These are phyloP conservation scores for Silurus meridionalis DNA, from an alignment of 2,113 vertebrate genomes.

Conservation along the genomic window DNA sequence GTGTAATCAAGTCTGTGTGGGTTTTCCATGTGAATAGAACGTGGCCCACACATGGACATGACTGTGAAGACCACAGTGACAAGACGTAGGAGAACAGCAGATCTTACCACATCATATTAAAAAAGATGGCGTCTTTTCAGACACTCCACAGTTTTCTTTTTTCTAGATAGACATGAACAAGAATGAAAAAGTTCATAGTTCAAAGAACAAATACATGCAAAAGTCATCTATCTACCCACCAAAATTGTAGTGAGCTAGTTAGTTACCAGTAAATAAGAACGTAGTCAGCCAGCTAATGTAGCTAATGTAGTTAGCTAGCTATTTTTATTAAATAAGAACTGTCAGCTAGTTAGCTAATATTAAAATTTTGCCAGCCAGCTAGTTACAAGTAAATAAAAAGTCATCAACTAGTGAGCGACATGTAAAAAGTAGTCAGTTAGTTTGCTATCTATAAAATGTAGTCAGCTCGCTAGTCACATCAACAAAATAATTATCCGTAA, in stretches of 20 bases:
- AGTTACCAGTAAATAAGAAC: neutral
- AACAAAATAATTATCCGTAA: neutral
- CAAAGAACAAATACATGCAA: neutral
- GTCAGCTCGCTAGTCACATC: neutral
- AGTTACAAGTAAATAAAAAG: neutral
- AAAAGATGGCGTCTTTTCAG: slow-evolving; percentile 33
- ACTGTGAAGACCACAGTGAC: neutral
- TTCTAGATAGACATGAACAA: neutral
- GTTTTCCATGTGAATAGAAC: slow-evolving; percentile 61
- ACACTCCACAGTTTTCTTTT: neutral
- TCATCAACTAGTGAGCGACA: neutral
- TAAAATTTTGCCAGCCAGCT: neutral
- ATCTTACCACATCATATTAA: slow-evolving; percentile 25
- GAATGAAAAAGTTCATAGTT: neutral
- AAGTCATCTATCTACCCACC: neutral
- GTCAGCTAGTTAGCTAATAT: neutral
- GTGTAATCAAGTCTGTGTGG: slow-evolving; percentile 46
- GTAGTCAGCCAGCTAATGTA: neutral
- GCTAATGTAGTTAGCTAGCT: neutral
- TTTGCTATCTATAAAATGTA: neutral
- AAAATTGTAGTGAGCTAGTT: neutral
- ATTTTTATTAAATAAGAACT: neutral
- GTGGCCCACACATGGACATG: slow-evolving; percentile 42
- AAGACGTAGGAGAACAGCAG: slow-evolving; percentile 8
- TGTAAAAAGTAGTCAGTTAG: neutral